phyloP scores from a whole-genome alignment of 2,113 vertebrate species.

The Siphamia tubifer region DNA sequence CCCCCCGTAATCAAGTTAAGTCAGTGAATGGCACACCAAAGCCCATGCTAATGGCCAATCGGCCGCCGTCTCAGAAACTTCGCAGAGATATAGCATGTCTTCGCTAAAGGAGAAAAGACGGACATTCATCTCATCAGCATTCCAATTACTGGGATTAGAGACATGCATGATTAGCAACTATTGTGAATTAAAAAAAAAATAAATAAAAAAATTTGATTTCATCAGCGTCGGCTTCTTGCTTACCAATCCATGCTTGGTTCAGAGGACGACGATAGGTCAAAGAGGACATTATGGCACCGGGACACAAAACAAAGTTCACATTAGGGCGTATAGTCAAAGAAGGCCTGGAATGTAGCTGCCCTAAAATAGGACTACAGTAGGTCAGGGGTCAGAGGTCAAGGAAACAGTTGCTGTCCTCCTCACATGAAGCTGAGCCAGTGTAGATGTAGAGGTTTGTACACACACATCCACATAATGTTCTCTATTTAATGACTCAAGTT shows the following conservation, averaged over 20 bases:
- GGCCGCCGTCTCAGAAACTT: constrained; percentile 65
- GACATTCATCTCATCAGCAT: constrained; percentile 69
- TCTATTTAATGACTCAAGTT: neutral
- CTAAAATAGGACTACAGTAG: constrained; percentile 25
- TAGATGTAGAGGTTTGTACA: too few species aligned
- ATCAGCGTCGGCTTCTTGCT: constrained; percentile 69
- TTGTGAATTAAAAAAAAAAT: constrained; percentile 55
- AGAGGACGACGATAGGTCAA: constrained; percentile 37
- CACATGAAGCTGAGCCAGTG: neutral
- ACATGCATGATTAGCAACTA: constrained; percentile 78
- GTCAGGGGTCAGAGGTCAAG: constrained; percentile 15
- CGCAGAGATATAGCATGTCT: constrained; percentile 44
- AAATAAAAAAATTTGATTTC: constrained; percentile 53
- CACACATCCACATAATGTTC: neutral
- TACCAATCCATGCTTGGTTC: constrained; percentile 77
- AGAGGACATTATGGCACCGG: constrained; percentile 54
- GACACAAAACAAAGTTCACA: constrained; percentile 70
- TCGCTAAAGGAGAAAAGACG: constrained; percentile 59
- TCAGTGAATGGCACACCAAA: constrained; percentile 52
- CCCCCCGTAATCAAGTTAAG: constrained; percentile 83
- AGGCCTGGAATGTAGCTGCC: constrained; percentile 21
- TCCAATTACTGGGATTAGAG: constrained; percentile 68
- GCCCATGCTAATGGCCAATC: constrained; percentile 80
- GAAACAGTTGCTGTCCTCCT: constrained; percentile 29
- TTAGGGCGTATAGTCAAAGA: constrained; percentile 60